These are phyloP conservation scores for Melangyna quadrimaculata DNA, from an alignment of 2,888 invertebrate species.

Conservation along the genomic window DNA sequence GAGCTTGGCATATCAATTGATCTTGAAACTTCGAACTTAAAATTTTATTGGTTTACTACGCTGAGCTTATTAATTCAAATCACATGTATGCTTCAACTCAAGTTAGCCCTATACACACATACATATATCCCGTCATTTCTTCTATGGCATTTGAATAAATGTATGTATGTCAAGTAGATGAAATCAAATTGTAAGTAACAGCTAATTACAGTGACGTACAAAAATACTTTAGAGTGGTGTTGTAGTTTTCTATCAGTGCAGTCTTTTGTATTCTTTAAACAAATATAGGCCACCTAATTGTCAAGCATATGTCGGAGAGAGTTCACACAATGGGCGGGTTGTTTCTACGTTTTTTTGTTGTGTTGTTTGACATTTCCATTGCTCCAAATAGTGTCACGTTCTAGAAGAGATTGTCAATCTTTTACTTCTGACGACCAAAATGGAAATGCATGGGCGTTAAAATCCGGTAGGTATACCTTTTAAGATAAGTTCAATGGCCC, in stretches of 20 bases:
- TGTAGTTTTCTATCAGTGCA: not conserved
- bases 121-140: not conserved
- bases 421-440: slow-evolving; percentile 26
- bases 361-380: slow-evolving; percentile 28
- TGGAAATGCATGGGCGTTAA: slow-evolving; percentile 47
- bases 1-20: slow-evolving; percentile 69
- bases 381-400: slow-evolving; percentile 66
- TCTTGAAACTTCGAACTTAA: slow-evolving; percentile 57
- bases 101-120: slow-evolving; percentile 22
- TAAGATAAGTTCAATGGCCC: slow-evolving; percentile 58
- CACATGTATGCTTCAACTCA: slow-evolving; percentile 35
- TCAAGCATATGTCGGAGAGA: slow-evolving; percentile 22
- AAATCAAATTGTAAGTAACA: slow-evolving; percentile 36
- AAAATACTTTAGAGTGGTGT: not conserved
- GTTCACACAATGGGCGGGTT: slow-evolving; percentile 17
- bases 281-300: slow-evolving; percentile 59
- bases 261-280: not conserved
- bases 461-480: slow-evolving; percentile 32
- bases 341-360: not conserved
- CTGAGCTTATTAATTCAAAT: slow-evolving; percentile 59
- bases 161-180: slow-evolving; percentile 63
- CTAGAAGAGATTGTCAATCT: slow-evolving; percentile 16
- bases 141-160: not conserved
- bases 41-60: slow-evolving; percentile 57
- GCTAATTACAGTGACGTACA: slow-evolving; percentile 56